phyloP scores from a whole-genome alignment of 2,888 invertebrate species.

The Yponomeuta cagnagella region DNA sequence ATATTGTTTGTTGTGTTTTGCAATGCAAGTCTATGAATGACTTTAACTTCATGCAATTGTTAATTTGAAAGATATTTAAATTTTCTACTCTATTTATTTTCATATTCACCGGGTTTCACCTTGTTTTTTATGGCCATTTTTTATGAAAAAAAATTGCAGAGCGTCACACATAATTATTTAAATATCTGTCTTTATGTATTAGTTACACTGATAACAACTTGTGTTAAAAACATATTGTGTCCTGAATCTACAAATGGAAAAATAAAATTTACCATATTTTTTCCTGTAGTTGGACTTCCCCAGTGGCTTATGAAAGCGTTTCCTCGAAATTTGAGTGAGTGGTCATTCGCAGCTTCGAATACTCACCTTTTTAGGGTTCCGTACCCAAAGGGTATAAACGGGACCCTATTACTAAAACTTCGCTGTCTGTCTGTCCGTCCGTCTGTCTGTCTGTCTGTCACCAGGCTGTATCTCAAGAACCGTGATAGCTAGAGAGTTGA shows the following conservation, averaged over 20 bases:
- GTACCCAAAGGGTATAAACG: too few species aligned
- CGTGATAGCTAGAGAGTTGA: too few species aligned
- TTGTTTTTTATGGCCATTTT: constrained; percentile 4
- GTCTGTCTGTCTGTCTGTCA: too few species aligned
- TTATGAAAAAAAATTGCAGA: constrained; percentile 7
- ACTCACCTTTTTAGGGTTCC: too few species aligned
- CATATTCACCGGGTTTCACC: constrained; percentile 14
- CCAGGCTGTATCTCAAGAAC: too few species aligned
- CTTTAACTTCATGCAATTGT: constrained; percentile 11
- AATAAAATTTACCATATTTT: constrained; percentile 24
- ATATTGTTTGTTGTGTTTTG: constrained; percentile 10
- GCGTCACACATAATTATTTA: constrained; percentile 2
- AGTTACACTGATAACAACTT: background rate
- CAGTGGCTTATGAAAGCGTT: constrained; percentile 52
- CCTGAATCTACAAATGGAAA: background rate
- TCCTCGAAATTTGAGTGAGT: constrained; percentile 51
- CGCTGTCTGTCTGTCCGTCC: too few species aligned
- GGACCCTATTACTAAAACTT: too few species aligned
- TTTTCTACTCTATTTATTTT: constrained; percentile 12
- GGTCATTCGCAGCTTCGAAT: constrained; percentile 25
- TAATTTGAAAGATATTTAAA: constrained; percentile 13
- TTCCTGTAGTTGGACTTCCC: constrained; percentile 47
- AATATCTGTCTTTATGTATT: background rate
- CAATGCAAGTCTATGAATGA: constrained; percentile 11
- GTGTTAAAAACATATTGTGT: background rate